Evolutionary conservation across 2,113 vertebrate species (phyloP), one percentile per base, ranked within the genome.

Genomic region (Myanophis thanlyinensis): DNA sequence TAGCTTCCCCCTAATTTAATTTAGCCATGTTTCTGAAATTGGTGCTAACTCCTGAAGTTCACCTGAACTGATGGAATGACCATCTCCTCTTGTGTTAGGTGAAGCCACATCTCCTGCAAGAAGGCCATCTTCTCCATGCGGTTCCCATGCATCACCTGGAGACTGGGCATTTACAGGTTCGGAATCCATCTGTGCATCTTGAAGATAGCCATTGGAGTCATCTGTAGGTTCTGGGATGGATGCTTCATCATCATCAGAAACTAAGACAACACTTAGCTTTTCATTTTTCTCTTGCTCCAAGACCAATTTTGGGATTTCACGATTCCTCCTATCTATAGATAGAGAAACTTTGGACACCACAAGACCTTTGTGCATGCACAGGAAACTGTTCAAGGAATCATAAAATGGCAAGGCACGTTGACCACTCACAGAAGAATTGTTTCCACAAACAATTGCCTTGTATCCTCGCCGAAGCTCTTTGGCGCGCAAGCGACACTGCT

Each of bases 341-440:
- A 93, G 92, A 15, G 92, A 93, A 30, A 93, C 92, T 62, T 93
- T 93, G 52, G 92, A 93, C 25, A 90, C 92, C 25, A 93, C 92
- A 62, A 93, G 88, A 35, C 92, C 92, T 54, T 93, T 93, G 88
- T 93, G 92, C 88, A 93, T 93, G 88, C 92, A 93, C 44, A 93
- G 88, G 10, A 93, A 93, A 51, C 92, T 90, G 46, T 93, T 90
- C 92, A 93, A 90, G n/a, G 62, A 85, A 51, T 93, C 92, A 67
- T 62, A 90, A 84, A 93, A 93, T 8, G 92, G 92, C 53, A 93
- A 89, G 46, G 92, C 92, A 1, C 92, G 92, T 44, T 93, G 92
- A 27, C 92, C 92, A 22, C 92, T 93, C 88, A 93, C 92, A 44
- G 92, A 93, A 35, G 73, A 86, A 35, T 93, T 93, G 23, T 93